These are phyloP conservation scores for Garrulus glandarius DNA, from an alignment of 2,797 vertebrate genomes.

Conservation along the genomic window DNA sequence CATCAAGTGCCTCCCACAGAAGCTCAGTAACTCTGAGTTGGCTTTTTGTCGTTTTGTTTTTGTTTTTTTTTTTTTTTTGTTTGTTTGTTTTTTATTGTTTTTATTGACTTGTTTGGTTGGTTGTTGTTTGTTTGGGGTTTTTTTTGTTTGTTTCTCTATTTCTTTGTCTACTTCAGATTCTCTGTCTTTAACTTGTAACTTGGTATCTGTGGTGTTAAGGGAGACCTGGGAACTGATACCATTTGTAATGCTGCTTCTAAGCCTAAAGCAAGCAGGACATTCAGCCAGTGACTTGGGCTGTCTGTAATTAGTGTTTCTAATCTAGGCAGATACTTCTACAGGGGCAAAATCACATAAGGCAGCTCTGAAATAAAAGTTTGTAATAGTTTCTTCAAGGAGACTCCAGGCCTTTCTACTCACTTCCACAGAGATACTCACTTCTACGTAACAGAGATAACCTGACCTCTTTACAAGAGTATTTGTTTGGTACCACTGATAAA, in stretches of 20 bases:
- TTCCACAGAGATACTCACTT: not conserved
- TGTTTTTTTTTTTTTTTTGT: too few relatives aligned
- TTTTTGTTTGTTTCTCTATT: not conserved
- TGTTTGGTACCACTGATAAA: not conserved
- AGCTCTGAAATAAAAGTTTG: not conserved
- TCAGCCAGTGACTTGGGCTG: not conserved
- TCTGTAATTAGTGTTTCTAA: not conserved
- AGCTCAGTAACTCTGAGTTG: not conserved
- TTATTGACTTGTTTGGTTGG: not conserved
- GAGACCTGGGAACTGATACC: not conserved
- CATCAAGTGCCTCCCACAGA: not conserved
- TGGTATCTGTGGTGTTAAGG: fast-evolving
- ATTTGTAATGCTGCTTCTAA: not conserved
- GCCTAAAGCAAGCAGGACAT: not conserved
- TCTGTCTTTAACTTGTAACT: not conserved
- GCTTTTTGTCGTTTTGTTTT: too few relatives aligned
- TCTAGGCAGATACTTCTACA: not conserved
- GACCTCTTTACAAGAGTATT: not conserved
- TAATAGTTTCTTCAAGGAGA: not conserved
- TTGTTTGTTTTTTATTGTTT: too few relatives aligned
- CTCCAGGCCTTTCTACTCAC: not conserved
- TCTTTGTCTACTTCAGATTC: not conserved
- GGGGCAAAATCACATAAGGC: not conserved
- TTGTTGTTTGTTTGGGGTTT: not conserved
- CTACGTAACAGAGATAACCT: not conserved